Conservation (phyloP, 2,888 invertebrate genomes). For the Acanthosepion esculentum region DNA sequence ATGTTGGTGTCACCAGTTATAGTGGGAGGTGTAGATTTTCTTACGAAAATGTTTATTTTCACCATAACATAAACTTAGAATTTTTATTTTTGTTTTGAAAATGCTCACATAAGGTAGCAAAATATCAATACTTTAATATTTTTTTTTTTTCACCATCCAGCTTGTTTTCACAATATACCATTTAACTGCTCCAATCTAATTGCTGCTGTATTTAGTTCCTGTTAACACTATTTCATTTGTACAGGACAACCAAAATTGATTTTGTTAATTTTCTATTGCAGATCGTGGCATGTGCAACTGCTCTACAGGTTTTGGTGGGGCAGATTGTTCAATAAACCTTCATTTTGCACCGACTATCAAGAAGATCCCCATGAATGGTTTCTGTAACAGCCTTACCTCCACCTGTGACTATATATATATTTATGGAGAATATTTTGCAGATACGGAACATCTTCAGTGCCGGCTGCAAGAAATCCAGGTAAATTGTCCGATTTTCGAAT, state of each 20-base stretch:
- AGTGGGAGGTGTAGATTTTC: no score
- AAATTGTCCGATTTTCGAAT: not conserved
- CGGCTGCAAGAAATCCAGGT: constrained; percentile 49
- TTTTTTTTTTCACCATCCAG: no score
- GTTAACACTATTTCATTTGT: no score
- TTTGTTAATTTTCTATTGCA: constrained; percentile 34
- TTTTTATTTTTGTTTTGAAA: no score
- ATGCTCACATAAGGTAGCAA: no score
- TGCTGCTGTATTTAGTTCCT: no score
- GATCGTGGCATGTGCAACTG: constrained; percentile 54
- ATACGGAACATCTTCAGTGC: constrained; percentile 53
- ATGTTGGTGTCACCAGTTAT: no score
- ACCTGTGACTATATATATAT: constrained; percentile 53
- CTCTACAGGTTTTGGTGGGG: constrained; percentile 50
- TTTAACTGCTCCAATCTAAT: no score
- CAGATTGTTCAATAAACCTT: constrained; percentile 54
- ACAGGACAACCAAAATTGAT: not conserved
- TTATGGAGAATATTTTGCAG: constrained; percentile 55
- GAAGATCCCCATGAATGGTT: constrained; percentile 51
- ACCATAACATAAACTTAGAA: no score
- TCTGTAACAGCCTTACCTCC: constrained; percentile 56
- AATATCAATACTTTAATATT: no score
- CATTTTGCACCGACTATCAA: constrained; percentile 52
- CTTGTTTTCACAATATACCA: no score
- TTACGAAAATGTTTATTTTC: no score